Percentiles rank a stretch among this genome's conserved stretches.
These are phyloP conservation scores for Camponotus vicinus DNA, from an alignment of 1,140 invertebrate genomes.

Conservation along the genomic window DNA sequence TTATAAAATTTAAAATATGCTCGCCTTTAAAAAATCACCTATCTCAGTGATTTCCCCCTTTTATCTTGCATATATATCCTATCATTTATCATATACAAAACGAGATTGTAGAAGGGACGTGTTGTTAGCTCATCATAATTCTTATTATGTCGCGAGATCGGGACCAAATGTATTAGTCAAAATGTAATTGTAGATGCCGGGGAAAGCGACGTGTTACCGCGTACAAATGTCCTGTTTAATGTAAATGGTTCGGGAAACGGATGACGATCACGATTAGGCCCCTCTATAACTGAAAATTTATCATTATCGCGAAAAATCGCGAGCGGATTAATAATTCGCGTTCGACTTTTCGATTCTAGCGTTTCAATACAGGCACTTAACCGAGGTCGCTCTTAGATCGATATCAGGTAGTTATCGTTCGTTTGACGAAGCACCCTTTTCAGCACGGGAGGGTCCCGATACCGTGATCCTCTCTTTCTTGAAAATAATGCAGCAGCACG, in stretches of 20 bases:
- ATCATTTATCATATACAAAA: background rate
- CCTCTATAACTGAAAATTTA: background rate
- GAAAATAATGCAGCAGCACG: slow-evolving; percentile 27
- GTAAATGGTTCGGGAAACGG: slow-evolving; percentile 9
- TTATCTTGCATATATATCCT: background rate
- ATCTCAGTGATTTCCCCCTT: background rate
- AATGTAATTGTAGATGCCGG: background rate
- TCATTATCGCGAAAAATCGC: slow-evolving; percentile 37
- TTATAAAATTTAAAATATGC: background rate
- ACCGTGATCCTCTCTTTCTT: background rate
- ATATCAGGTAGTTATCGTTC: slow-evolving; percentile 42
- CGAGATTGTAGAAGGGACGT: background rate
- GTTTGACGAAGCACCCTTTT: slow-evolving; percentile 29
- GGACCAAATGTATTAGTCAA: background rate
- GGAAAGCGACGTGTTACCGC: background rate
- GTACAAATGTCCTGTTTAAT: slow-evolving; percentile 12
- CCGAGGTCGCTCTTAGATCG: slow-evolving; percentile 1
- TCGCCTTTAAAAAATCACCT: background rate
- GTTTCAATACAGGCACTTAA: background rate
- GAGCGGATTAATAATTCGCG: background rate
- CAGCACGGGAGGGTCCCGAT: background rate
- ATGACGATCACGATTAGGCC: slow-evolving; percentile 4
- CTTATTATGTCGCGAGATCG: background rate
- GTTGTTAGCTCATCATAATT: background rate
- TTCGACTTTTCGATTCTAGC: slow-evolving; percentile 13